A percentile compares a stretch with the other conserved stretches of the same genome.
Conservation (phyloP, 2,888 invertebrate species). For the Stenolophus ochropezus region DNA sequence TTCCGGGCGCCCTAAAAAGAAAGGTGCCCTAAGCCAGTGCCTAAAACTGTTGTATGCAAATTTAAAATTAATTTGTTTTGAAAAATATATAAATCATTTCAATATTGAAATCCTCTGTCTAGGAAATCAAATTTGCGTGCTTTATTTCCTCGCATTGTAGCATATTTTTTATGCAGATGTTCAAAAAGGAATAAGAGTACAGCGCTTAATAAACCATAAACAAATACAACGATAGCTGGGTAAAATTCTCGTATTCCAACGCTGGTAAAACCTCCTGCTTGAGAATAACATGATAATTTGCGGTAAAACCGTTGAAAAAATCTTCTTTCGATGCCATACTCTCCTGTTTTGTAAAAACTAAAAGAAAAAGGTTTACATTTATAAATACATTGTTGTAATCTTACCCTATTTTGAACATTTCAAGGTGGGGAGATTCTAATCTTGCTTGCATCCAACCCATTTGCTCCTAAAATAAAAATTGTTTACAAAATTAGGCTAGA, state of each 20-base stretch:
- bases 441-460: conserved; percentile 77
- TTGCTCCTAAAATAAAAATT: conserved; percentile 72
- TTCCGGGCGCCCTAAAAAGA: no score
- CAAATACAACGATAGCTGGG: conserved; percentile 47
- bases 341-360: conserved; percentile 37
- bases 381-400: conserved; percentile 31
- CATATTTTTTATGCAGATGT: conserved; percentile 30
- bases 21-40: no score
- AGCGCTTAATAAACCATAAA: conserved; percentile 20
- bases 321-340: conserved; percentile 36
- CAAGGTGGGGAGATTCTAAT: conserved; percentile 75
- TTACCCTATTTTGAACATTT: conserved; percentile 77
- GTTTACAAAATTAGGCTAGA: background rate
- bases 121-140: background rate
- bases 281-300: conserved; percentile 12
- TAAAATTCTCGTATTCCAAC: conserved; percentile 54
- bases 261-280: conserved; percentile 49
- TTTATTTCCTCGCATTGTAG: background rate
- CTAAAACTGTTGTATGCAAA: no score
- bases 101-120: background rate
- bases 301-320: conserved; percentile 37
- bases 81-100: background rate
- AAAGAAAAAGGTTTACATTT: conserved; percentile 23
- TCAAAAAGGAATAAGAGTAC: conserved; percentile 39
- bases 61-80: no score